Evolutionary conservation across 2,888 invertebrate genomes (phyloP).

Genomic region (Ptychoptera albimana): DNA sequence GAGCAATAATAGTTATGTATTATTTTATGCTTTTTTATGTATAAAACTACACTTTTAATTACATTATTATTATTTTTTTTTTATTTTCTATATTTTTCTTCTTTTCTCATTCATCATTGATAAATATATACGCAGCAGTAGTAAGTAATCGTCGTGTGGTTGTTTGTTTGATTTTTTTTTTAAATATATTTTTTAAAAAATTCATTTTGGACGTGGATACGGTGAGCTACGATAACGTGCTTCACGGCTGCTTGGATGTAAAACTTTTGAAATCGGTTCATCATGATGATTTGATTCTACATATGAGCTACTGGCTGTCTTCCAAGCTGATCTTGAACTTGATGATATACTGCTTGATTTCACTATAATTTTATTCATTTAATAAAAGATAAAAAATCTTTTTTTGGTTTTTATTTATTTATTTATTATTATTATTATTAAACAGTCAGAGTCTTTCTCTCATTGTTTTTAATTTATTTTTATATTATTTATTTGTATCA

Average conservation of each 20-base stretch:
- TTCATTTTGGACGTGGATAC: constrained; percentile 39
- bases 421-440: background rate
- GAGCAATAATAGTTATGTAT: no score
- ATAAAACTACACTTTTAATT: no score
- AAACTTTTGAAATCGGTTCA: constrained; percentile 10
- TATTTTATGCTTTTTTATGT: no score
- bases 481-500: background rate
- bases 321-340: constrained; percentile 11
- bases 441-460: background rate
- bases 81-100: no score
- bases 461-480: constrained; percentile 4
- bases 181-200: constrained; percentile 1
- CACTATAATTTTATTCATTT: constrained; percentile 8
- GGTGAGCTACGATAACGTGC: constrained; percentile 42
- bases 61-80: no score
- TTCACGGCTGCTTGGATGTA: constrained; percentile 12
- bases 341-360: constrained; percentile 10
- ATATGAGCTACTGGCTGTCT: constrained; percentile 9
- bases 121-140: no score
- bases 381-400: constrained; percentile 6
- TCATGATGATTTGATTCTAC: constrained; percentile 11
- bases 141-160: background rate
- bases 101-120: no score
- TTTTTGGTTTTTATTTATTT: constrained; percentile 4
- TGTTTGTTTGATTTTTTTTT: constrained; percentile 1